These are phyloP conservation scores for Tenthredo distinguenda DNA, from an alignment of 2,888 invertebrate genomes.

Conservation along the genomic window DNA sequence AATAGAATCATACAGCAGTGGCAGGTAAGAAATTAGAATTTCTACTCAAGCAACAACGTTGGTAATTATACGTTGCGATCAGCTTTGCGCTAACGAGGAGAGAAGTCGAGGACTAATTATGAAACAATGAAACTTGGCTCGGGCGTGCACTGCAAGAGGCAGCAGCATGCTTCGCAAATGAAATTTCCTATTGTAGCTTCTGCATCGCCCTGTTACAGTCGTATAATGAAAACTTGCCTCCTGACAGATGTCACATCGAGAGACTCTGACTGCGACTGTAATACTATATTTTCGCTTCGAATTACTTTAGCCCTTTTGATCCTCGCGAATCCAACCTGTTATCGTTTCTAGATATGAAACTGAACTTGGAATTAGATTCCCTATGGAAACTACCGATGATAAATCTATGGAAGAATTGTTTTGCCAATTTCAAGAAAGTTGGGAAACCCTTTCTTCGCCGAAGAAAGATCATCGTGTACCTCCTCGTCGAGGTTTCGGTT, in stretches of 20 bases:
- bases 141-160: constrained; percentile 21
- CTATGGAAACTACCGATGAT: background rate
- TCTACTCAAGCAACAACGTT: constrained; percentile 42
- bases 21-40: constrained; percentile 30
- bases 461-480: background rate
- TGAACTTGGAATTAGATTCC: background rate
- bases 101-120: constrained; percentile 50
- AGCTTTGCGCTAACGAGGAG: constrained; percentile 40
- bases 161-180: constrained; percentile 40
- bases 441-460: constrained; percentile 61
- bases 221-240: constrained; percentile 39
- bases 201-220: constrained; percentile 16
- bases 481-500: constrained; percentile 43
- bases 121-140: constrained; percentile 47
- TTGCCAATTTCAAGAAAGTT: background rate
- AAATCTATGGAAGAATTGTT: background rate
- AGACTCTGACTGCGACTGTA: constrained; percentile 7
- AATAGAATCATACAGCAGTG: background rate
- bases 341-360: background rate
- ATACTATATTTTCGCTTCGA: constrained; percentile 7
- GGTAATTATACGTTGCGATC: constrained; percentile 50
- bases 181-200: constrained; percentile 43
- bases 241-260: constrained; percentile 42
- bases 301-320: constrained; percentile 11
- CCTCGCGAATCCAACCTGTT: background rate